Evolutionary conservation across 1,140 invertebrate species (phyloP).

Genomic region (Drosophila guanche): DNA sequence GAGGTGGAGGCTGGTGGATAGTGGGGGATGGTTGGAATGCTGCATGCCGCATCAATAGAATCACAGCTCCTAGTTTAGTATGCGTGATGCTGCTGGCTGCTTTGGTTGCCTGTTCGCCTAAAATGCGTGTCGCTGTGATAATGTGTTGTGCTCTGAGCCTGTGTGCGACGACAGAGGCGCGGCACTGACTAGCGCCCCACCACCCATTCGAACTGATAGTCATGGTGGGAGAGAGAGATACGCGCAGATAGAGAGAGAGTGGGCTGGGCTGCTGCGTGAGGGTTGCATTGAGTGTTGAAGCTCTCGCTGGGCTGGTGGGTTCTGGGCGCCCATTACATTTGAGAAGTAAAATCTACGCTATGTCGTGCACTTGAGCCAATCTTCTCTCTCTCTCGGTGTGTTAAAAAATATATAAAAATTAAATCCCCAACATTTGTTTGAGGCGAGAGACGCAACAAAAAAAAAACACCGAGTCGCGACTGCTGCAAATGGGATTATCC

Average conservation of each 20-base stretch:
- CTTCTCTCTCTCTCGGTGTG: constrained; percentile 49
- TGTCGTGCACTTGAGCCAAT: constrained; percentile 77
- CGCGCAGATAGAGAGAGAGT: too few relatives aligned
- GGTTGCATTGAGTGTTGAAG: not conserved
- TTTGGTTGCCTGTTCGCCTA: constrained; percentile 77
- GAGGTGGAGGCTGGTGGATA: constrained; percentile 8
- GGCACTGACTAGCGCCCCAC: constrained; percentile 32
- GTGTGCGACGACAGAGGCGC: constrained; percentile 21
- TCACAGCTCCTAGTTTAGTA: constrained; percentile 54
- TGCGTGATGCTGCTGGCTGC: constrained; percentile 53
- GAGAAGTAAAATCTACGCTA: constrained; percentile 82
- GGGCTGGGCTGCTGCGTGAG: constrained; percentile 3
- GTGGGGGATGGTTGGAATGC: constrained; percentile 7
- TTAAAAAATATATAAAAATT: constrained; percentile 51
- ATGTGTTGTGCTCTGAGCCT: constrained; percentile 58
- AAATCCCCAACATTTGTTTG: constrained; percentile 62
- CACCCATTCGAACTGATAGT: not conserved
- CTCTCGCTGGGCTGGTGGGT: not conserved
- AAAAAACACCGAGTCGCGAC: constrained; percentile 1
- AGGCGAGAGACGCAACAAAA: constrained; percentile 27
- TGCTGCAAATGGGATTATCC: constrained; percentile 69
- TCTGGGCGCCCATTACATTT: constrained; percentile 76
- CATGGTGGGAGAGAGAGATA: too few relatives aligned
- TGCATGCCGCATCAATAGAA: constrained; percentile 3
- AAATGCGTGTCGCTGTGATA: constrained; percentile 81